Percentiles rank a stretch among this genome's conserved stretches.
phyloP scores from a whole-genome alignment of 2,113 vertebrate genomes.

The Nannobrachium achirus region DNA sequence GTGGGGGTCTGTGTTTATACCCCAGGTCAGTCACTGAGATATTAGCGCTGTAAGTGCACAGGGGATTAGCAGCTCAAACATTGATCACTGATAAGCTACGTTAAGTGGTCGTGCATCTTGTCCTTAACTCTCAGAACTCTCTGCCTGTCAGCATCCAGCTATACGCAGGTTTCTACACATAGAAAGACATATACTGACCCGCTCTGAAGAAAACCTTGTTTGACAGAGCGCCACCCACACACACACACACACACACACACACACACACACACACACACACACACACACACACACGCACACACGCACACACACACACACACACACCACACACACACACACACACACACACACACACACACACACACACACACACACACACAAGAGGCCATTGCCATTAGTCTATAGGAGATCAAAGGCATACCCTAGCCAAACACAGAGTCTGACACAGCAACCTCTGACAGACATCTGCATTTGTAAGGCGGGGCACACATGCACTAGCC shows the following conservation, averaged over 20 bases:
- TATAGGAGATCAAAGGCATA: constrained; percentile 76
- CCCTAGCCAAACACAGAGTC: constrained; percentile 51
- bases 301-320: no score
- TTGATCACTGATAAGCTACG: constrained; percentile 66
- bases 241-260: constrained; percentile 20
- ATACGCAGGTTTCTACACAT: constrained; percentile 31
- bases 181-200: constrained; percentile 47
- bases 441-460: constrained; percentile 66
- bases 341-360: no score
- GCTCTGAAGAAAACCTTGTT: constrained; percentile 67
- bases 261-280: no score
- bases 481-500: constrained; percentile 57
- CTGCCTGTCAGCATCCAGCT: constrained; percentile 38
- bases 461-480: constrained; percentile 59
- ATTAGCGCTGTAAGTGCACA: constrained; percentile 59
- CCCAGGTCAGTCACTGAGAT: constrained; percentile 43
- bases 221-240: constrained; percentile 65
- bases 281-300: no score
- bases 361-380: constrained; percentile 43
- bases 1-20: constrained; percentile 9
- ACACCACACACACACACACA: no score
- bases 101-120: constrained; percentile 58
- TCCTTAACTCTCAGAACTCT: constrained; percentile 39
- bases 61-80: constrained; percentile 66
- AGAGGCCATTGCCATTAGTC: constrained; percentile 71